phyloP scores from a whole-genome alignment of 2,113 vertebrate genomes.

The Crotalus tigris region DNA sequence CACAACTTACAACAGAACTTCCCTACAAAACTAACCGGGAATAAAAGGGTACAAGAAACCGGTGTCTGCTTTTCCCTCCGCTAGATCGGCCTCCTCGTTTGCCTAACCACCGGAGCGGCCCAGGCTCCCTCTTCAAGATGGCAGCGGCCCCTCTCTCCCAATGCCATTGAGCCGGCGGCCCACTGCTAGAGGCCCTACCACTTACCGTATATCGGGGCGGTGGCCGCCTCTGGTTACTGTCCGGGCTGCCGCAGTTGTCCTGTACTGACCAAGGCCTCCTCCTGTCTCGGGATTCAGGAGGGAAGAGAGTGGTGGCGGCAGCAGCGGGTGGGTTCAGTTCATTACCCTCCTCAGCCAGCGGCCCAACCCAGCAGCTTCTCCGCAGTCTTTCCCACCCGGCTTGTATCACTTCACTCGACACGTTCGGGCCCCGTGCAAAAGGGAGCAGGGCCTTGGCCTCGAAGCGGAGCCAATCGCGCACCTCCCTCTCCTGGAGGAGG shows the following conservation, averaged over 20 bases:
- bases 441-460: conserved; percentile 33
- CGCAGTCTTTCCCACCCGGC: conserved; percentile 40
- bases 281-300: conserved; percentile 33
- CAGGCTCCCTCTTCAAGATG: conserved; percentile 57
- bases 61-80: conserved; percentile 15
- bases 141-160: conserved; percentile 61
- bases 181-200: conserved; percentile 47
- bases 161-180: conserved; percentile 51
- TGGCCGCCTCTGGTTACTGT: conserved; percentile 18
- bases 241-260: conserved; percentile 10
- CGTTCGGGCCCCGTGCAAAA: conserved; percentile 35
- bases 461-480: conserved; percentile 33
- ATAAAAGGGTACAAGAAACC: not conserved
- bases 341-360: conserved; percentile 52
- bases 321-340: conserved; percentile 38
- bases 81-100: conserved; percentile 23
- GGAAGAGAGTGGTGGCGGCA: conserved; percentile 37
- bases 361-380: conserved; percentile 55
- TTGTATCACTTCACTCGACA: conserved; percentile 30
- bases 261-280: conserved; percentile 52
- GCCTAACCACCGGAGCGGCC: not conserved
- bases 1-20: not conserved
- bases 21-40: not conserved
- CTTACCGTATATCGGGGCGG: conserved; percentile 48
- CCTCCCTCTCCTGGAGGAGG: conserved; percentile 42